Conservation (phyloP, 2,888 invertebrate genomes). For the Heteromurus nitidus region DNA sequence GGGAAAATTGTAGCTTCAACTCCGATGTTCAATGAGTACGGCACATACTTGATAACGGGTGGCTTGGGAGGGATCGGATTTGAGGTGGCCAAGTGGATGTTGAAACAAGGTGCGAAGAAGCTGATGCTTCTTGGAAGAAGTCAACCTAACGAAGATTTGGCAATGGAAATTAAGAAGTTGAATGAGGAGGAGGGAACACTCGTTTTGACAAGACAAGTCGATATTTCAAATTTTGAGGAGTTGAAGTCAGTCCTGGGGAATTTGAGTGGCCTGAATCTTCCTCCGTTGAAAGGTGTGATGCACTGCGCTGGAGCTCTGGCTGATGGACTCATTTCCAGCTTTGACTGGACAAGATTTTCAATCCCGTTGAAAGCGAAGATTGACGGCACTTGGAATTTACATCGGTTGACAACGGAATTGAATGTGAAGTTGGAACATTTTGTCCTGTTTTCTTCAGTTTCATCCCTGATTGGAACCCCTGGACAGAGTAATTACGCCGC, state of each 20-base stretch:
- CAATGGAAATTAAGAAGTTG: not conserved
- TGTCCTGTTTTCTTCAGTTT: conserved; percentile 48
- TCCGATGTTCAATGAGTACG: conserved; percentile 34
- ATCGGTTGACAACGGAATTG: conserved; percentile 26
- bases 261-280: not conserved
- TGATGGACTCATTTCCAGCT: conserved; percentile 38
- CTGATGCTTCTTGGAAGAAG: not conserved
- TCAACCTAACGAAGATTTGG: not conserved
- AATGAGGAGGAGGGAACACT: not conserved
- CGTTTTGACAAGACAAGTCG: not conserved
- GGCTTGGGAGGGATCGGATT: conserved; percentile 66
- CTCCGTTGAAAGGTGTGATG: conserved; percentile 49
- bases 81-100: conserved; percentile 62
- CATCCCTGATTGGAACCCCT: conserved; percentile 37
- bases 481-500: conserved; percentile 54
- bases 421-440: conserved; percentile 47
- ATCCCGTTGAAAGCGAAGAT: conserved; percentile 5
- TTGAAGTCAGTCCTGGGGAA: not conserved
- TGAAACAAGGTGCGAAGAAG: not conserved
- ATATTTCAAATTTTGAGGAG: conserved; percentile 33
- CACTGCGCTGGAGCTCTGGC: conserved; percentile 56
- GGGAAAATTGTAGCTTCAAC: too few species aligned
- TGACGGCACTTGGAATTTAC: conserved; percentile 52
- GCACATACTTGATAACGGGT: conserved; percentile 46
- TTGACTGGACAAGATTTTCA: conserved; percentile 56